Evolutionary conservation across 2,113 vertebrate species (phyloP), one percentile per base, ranked within the genome.

Genomic region (Nothoprocta perdicaria): DNA sequence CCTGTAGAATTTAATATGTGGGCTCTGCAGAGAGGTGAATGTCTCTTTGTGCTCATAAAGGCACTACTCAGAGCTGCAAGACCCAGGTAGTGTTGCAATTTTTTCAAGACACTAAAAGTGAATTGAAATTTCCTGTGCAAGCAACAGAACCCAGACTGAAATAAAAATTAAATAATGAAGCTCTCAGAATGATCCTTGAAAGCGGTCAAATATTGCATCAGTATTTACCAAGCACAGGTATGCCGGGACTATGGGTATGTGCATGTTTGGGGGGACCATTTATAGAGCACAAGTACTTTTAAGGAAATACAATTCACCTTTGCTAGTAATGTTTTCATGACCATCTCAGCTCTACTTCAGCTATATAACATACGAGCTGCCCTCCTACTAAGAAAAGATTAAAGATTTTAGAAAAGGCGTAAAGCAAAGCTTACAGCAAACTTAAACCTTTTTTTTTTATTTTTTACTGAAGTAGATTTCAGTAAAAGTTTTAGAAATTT

Each of bases 91-190:
- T 77, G 74, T 92, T 86, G 79, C 63, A 76, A 63, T 93, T 90
- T 95, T 94, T 93, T 92, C 77, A 94, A 82, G 50, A 86, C 38
- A 82, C 78, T 89, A 82, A 95, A 95, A 90, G 38, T 95, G 58
- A 90, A 94, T 74, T 66, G 74, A 93, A 94, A 94, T 67, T 94
- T 96, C 90, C 92, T 93, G 92, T 84, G 92, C 79, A 86, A 95
- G 93, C 74, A 93, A 86, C 73, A 94, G 77, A 94, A 86, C 16
- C 57, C 90, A 92, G 88, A 78, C 80, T 86, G 69, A 88, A 95
- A 84, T 73, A 81, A 90, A 74, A 96, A 88, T 86, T 91, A 92
- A 90, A 95, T 95, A 96, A 94, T n/a, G 85, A 92, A 77, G 61
- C 50, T 83, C 88, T 96, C 82, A 94, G 67, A 94, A 84, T 1